Percentiles rank a stretch among this genome's conserved stretches.
Conservation (phyloP, 2,797 vertebrate genomes). For the Hozukius guyotensis region DNA sequence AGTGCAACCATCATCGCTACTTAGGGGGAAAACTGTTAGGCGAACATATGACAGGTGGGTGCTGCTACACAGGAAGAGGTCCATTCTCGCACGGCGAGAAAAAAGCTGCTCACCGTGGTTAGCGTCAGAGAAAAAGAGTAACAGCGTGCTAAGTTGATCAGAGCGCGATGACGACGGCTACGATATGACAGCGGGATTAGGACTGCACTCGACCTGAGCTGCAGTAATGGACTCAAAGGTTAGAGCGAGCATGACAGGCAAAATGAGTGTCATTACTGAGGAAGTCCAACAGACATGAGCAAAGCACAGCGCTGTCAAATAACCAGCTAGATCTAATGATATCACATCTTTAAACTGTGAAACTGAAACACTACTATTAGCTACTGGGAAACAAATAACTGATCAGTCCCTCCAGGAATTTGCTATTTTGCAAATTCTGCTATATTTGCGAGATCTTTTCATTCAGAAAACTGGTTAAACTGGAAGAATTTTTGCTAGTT, state of each 20-base stretch:
- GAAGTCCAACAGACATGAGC: slow-evolving; percentile 9
- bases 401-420: background rate
- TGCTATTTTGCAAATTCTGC: background rate
- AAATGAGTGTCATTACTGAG: slow-evolving; percentile 41
- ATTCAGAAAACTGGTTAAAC: background rate
- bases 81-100: slow-evolving; percentile 18
- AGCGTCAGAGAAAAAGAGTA: slow-evolving; percentile 29
- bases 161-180: slow-evolving; percentile 21
- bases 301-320: background rate
- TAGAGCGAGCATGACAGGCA: slow-evolving; percentile 30
- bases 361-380: background rate
- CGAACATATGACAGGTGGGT: slow-evolving; percentile 54
- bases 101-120: slow-evolving; percentile 27
- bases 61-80: slow-evolving; percentile 19
- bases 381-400: background rate
- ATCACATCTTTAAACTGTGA: background rate
- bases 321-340: background rate
- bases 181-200: slow-evolving; percentile 38
- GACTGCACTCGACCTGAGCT: slow-evolving; percentile 26
- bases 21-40: slow-evolving; percentile 44
- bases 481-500: background rate
- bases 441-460: rapidly evolving
- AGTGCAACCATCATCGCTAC: slow-evolving; percentile 69
- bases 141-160: slow-evolving; percentile 26
- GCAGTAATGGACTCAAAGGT: slow-evolving; percentile 53